phyloP scores from a whole-genome alignment of 1,140 invertebrate species.

The Bombus polaris region DNA sequence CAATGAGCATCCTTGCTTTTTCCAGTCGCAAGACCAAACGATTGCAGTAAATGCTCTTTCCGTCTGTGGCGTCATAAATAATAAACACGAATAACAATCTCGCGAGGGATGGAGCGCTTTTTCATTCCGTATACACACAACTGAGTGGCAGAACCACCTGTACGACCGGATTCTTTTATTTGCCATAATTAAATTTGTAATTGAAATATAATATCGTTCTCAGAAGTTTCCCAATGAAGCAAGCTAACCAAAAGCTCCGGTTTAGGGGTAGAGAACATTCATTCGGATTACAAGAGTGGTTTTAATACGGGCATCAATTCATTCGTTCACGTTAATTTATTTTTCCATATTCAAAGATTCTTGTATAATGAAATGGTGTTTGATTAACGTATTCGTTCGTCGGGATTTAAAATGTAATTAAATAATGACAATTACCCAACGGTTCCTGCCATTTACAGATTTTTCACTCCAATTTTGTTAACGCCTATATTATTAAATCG shows the following conservation, averaged over 20 bases:
- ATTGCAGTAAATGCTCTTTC: conserved; percentile 50
- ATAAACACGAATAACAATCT: conserved; percentile 60
- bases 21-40: neutral
- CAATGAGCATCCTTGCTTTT: neutral
- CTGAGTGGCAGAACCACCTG: neutral
- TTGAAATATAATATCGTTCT: conserved; percentile 78
- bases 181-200: conserved; percentile 78
- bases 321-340: neutral
- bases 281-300: conserved; percentile 70
- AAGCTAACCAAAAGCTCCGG: conserved; percentile 11
- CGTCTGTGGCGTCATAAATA: conserved; percentile 63
- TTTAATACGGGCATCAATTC: conserved; percentile 72
- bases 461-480: neutral
- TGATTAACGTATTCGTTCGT: neutral
- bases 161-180: conserved; percentile 64
- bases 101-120: neutral
- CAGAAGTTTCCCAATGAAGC: conserved; percentile 69
- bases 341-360: neutral
- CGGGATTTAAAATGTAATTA: neutral
- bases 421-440: neutral
- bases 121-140: too few species aligned
- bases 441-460: neutral
- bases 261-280: conserved; percentile 14
- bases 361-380: neutral
- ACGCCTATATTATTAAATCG: neutral